Conservation (phyloP, 2,888 invertebrate species). For the Rhodophaea formosa region DNA sequence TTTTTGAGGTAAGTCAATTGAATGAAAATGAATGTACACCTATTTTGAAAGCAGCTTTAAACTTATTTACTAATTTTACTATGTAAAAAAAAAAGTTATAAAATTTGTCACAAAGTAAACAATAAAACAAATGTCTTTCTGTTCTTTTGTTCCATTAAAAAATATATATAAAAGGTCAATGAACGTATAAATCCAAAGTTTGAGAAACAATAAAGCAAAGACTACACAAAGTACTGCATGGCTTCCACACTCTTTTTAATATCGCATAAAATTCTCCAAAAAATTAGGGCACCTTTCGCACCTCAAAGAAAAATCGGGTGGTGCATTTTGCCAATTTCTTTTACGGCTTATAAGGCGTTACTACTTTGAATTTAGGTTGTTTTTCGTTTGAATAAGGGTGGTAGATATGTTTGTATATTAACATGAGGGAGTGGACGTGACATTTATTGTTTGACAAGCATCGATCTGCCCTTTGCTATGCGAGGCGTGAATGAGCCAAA, state of each 20-base stretch:
- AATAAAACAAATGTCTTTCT: too few species aligned
- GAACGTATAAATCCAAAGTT: background rate
- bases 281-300: constrained; percentile 75
- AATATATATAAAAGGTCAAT: too few species aligned
- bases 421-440: constrained; percentile 79
- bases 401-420: constrained; percentile 45
- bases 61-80: too few species aligned
- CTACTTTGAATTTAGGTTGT: constrained; percentile 28
- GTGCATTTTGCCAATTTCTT: constrained; percentile 33
- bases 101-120: too few species aligned
- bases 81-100: too few species aligned
- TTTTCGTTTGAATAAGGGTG: constrained; percentile 25
- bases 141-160: too few species aligned
- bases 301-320: constrained; percentile 73
- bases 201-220: constrained; percentile 4
- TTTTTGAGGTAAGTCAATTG: too few species aligned
- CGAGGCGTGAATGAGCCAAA: constrained; percentile 70
- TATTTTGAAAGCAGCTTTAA: too few species aligned
- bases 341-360: constrained; percentile 36
- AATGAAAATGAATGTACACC: too few species aligned
- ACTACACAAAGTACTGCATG: constrained; percentile 6
- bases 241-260: constrained; percentile 39
- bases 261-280: constrained; percentile 54
- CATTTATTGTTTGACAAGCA: constrained; percentile 81
- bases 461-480: constrained; percentile 79